phyloP scores from a whole-genome alignment of 2,797 vertebrate species.

The Sebastes trivittatus region DNA sequence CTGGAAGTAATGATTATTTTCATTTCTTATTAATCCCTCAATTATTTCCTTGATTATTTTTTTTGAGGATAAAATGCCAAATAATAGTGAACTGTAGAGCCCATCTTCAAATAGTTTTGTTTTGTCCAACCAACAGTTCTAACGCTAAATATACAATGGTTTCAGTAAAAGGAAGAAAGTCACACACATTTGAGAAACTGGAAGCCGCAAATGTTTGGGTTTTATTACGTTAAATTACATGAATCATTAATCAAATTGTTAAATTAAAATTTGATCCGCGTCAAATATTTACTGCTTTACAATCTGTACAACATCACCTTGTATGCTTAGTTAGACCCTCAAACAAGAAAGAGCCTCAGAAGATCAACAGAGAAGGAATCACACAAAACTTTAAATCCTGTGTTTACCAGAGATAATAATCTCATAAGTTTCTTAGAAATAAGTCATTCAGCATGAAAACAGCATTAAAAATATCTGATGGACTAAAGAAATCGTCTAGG shows the following conservation, averaged over 20 bases:
- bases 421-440: too few species aligned
- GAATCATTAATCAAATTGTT: not conserved
- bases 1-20: not conserved
- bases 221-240: not conserved
- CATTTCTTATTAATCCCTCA: not conserved
- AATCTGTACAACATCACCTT: not conserved
- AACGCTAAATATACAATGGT: not conserved
- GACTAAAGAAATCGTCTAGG: fast-evolving
- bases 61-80: too few species aligned
- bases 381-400: too few species aligned
- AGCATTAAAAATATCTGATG: too few species aligned
- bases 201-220: not conserved
- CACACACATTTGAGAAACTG: not conserved
- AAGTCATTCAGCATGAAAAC: too few species aligned
- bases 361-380: too few species aligned
- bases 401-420: too few species aligned
- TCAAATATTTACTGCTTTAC: not conserved
- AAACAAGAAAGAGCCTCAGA: too few species aligned
- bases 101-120: not conserved
- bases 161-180: not conserved
- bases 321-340: not conserved
- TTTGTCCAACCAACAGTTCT: not conserved
- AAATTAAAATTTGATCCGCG: not conserved
- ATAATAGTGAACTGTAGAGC: too few species aligned
- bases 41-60: too few species aligned